Evolutionary conservation across 53 echinoderm and acorn worm genomes (phyloP), one percentile per base, ranked within the genome.

Genomic region (Apostichopus leukothele): DNA sequence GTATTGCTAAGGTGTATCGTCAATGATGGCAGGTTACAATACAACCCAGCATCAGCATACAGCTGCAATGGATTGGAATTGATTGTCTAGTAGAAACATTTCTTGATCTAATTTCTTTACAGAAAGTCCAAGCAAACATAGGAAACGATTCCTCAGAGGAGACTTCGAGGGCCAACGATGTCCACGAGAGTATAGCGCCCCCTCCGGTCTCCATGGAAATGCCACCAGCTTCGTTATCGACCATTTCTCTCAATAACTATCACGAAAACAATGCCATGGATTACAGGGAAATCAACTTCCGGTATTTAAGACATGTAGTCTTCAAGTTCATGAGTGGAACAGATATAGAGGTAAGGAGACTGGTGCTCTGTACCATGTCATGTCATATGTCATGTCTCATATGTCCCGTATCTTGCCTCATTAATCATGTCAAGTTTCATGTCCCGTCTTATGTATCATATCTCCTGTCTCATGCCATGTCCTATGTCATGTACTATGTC

Each of bases 241-340:
- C 78, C 26, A 60, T 57, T 23, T 52, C 66, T 51, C 14, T 27
- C 61, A 78, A 74, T 22, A 86, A 23, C 12, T 50, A 3, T 54
- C 54, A 13, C 53, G 57, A 77, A 52, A 84, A 83, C 26, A 74
- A 89, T 9, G 8, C 87, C 19, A 63, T 90, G 57, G 99, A 96
- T 75, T 59, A 86, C 10, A 55, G 96, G 53, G 99, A 99, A 81
- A 94, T 95, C 74, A 99, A 99, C 93, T 99, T 99, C 90, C 99
- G 95, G 85, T 99, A 99, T 73, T 91, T 99, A 9, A 93, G 94
- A 78, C 96, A 99, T 68, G 99, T 99, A 19, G 90, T 99, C 88
- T 99, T 96, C 61, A 93, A 94, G 80, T 99, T 96, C 83, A 99
- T 99, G 96, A 94, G 99, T 60, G 91, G 94, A 39, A 90, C 95